These are phyloP conservation scores for Acrocyrtus sp. DNA, from an alignment of 2,888 invertebrate species.

Conservation along the genomic window DNA sequence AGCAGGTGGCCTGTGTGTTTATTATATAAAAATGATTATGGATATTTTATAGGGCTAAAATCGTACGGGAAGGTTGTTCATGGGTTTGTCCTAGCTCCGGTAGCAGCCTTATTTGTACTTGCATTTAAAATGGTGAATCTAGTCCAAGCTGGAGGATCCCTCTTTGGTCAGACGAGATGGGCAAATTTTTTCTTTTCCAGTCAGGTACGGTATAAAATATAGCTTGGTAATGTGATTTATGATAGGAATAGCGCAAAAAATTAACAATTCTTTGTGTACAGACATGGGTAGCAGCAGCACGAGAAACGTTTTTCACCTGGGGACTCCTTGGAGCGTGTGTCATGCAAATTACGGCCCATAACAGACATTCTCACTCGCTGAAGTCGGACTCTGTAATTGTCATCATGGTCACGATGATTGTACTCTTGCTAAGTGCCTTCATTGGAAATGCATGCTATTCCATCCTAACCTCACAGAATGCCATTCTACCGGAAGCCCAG, in stretches of 20 bases:
- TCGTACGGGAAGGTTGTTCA: conserved; percentile 87
- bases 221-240: background rate
- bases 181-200: conserved; percentile 86
- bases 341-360: conserved; percentile 83
- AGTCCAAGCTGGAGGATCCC: conserved; percentile 70
- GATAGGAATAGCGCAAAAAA: background rate
- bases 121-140: conserved; percentile 81
- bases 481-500: conserved; percentile 2
- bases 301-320: conserved; percentile 91
- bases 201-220: conserved; percentile 70
- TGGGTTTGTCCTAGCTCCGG: conserved; percentile 80
- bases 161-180: conserved; percentile 84
- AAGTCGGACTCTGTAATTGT: conserved; percentile 75
- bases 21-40: no score
- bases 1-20: no score
- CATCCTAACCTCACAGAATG: conserved; percentile 73
- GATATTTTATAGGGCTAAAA: conserved; percentile 71
- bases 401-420: conserved; percentile 77
- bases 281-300: conserved; percentile 90
- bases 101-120: conserved; percentile 78
- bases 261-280: conserved; percentile 66
- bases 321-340: conserved; percentile 82
- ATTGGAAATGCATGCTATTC: conserved; percentile 85
- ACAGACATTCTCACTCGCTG: conserved; percentile 74
- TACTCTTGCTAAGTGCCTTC: conserved; percentile 80